A percentile compares a stretch with the other conserved stretches of the same genome.
Conservation (phyloP, 2,113 vertebrate genomes). For the Serilophus lunatus region DNA sequence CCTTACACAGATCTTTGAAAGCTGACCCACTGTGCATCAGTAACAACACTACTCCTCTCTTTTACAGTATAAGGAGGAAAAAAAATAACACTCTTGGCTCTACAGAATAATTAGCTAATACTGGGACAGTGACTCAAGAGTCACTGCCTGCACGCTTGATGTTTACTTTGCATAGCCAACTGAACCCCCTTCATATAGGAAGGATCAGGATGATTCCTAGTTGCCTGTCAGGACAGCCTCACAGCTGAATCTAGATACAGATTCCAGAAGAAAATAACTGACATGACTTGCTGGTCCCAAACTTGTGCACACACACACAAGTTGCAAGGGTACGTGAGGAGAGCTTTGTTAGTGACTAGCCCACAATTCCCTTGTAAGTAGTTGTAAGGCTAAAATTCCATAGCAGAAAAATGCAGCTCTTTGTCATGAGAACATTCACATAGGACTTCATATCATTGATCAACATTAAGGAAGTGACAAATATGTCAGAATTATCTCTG, state of each 20-base stretch:
- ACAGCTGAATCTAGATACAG: neutral
- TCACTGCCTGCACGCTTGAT: neutral
- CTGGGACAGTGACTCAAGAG: neutral
- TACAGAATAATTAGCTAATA: neutral
- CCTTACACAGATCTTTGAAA: neutral
- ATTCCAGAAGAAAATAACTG: neutral
- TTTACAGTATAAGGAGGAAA: neutral
- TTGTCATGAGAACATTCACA: neutral
- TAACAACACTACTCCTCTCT: neutral
- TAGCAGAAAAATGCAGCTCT: neutral
- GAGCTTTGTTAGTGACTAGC: neutral
- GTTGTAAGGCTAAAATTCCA: rapidly evolving
- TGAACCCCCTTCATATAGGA: neutral
- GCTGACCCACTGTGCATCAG: neutral
- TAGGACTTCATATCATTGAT: neutral
- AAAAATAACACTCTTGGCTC: neutral
- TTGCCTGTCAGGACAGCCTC: rapidly evolving
- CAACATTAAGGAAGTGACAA: neutral
- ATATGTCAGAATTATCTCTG: neutral
- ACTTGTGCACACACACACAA: rapidly evolving
- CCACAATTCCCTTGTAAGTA: neutral
- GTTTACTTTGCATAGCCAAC: neutral
- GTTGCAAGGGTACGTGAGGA: neutral
- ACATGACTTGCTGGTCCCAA: neutral
- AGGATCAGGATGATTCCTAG: neutral